Evolutionary conservation across 1,140 invertebrate genomes (phyloP), one percentile per base, ranked within the genome.

Genomic region (Heliconius hewitsoni): DNA sequence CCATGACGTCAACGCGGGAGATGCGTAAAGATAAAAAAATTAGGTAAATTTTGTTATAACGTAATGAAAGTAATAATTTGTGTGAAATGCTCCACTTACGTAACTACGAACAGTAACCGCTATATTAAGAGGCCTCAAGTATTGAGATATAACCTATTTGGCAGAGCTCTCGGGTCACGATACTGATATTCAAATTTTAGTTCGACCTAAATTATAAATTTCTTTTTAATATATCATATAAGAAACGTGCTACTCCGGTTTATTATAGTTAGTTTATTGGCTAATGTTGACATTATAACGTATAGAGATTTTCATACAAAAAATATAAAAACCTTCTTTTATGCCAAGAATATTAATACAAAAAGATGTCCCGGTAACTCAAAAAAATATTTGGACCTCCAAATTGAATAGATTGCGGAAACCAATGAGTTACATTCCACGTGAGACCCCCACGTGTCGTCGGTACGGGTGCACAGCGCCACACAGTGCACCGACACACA

Each of bases 151-250:
- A 66, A 66, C 60, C 60, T 66, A 66, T 30, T 66, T 66, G 60
- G 60, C 60, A 66, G 27, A 66, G 60, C 55, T 57, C n/a, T 57
- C 55, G n/a, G 55, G 55, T 57, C 55, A 57, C 55, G 55, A 66
- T 30, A 66, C 27, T 66, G 60, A 66, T 66, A 66, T 66, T 66
- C 27, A 66, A 66, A 66, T 66, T 66, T 66, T 16, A 27, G 3
- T 66, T 66, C 30, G 60, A 66, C 60, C 60, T 66, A 66, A 66
- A 66, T 66, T 66, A 66, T 66, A 66, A 66, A 66, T 27, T 66
- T 30, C 60, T 66, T 66, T 66, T 66, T 30, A 30, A 66, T 66
- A 66, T 30, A 66, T 66, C 27, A 30, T 30, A 27, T 30, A 66
- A 66, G 60, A 66, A 66, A 66, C 60, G 27, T 30, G 23, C 60